A percentile compares a stretch with the other conserved stretches of the same genome.
These are phyloP conservation scores for Graphium colonna DNA, from an alignment of 2,888 invertebrate genomes.

Conservation along the genomic window DNA sequence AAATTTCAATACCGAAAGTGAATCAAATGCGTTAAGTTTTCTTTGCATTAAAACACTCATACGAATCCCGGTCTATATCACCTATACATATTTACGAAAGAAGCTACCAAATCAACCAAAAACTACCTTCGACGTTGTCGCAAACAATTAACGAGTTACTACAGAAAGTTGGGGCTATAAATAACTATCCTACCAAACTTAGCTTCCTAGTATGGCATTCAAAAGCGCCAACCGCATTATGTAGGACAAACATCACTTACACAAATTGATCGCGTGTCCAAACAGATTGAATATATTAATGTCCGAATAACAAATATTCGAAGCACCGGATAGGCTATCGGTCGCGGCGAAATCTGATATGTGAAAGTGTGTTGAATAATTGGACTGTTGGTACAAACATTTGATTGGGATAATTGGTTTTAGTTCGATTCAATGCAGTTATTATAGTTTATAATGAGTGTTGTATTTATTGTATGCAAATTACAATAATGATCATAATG, in stretches of 20 bases:
- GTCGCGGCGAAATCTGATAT: conserved; percentile 11
- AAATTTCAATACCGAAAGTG: too few species aligned
- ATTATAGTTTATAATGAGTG: too few species aligned
- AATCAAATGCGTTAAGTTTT: too few species aligned
- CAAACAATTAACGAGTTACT: conserved; percentile 1
- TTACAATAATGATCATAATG: too few species aligned
- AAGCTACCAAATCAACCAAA: too few species aligned
- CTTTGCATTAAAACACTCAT: too few species aligned
- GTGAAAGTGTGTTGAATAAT: conserved; percentile 22
- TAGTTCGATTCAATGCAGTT: too few species aligned
- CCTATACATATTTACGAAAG: neutral
- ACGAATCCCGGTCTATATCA: too few species aligned
- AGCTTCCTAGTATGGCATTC: conserved; percentile 10
- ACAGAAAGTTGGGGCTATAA: neutral
- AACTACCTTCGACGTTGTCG: neutral
- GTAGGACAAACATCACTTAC: conserved; percentile 24
- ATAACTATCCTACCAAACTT: conserved; percentile 6
- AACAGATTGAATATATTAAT: conserved; percentile 27
- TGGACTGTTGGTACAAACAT: conserved; percentile 20
- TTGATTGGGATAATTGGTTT: conserved; percentile 1
- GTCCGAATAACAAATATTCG: conserved; percentile 25
- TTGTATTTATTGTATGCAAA: too few species aligned
- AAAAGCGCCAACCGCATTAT: conserved; percentile 11
- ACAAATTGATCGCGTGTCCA: conserved; percentile 25
- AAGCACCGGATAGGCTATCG: conserved; percentile 20